phyloP scores from a whole-genome alignment of 1,140 invertebrate species.

The Phymastichus coffea region DNA sequence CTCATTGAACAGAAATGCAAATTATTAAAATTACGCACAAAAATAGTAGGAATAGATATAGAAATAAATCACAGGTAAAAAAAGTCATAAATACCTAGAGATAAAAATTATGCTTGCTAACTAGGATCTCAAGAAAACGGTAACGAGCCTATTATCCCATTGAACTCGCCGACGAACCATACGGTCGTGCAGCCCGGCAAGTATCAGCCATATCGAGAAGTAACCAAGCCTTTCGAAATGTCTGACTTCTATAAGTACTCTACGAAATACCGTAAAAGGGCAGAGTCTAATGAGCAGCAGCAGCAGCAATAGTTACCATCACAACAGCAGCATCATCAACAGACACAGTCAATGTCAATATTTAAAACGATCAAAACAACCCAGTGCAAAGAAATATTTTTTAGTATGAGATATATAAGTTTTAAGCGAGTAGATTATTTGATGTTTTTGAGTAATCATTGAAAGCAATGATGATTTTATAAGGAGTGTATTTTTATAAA shows the following conservation, averaged over 20 bases:
- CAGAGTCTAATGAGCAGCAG: slow-evolving; percentile 33
- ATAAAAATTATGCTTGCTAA: too few species aligned
- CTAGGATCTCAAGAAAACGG: slow-evolving; percentile 36
- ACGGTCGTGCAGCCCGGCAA: slow-evolving; percentile 84
- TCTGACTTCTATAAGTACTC: slow-evolving; percentile 97
- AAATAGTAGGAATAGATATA: background rate
- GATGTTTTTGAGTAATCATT: too few species aligned
- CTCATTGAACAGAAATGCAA: too few species aligned
- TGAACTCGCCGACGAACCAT: slow-evolving; percentile 75
- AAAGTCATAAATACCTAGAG: too few species aligned
- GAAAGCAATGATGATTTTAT: too few species aligned
- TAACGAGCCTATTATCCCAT: slow-evolving; percentile 61
- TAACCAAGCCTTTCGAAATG: slow-evolving; percentile 95
- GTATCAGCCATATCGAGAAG: slow-evolving; percentile 89
- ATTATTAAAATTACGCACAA: too few species aligned
- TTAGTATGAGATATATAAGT: too few species aligned
- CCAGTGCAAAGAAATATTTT: slow-evolving; percentile 56
- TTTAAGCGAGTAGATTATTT: too few species aligned
- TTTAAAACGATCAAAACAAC: slow-evolving; percentile 25
- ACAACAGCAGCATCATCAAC: background rate
- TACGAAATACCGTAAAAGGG: slow-evolving; percentile 79
- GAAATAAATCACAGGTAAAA: too few species aligned
- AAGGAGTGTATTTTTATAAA: too few species aligned
- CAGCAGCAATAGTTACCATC: background rate
- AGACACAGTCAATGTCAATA: slow-evolving; percentile 12